Conservation (phyloP, 2,888 invertebrate species). For the Netelia virgata region DNA sequence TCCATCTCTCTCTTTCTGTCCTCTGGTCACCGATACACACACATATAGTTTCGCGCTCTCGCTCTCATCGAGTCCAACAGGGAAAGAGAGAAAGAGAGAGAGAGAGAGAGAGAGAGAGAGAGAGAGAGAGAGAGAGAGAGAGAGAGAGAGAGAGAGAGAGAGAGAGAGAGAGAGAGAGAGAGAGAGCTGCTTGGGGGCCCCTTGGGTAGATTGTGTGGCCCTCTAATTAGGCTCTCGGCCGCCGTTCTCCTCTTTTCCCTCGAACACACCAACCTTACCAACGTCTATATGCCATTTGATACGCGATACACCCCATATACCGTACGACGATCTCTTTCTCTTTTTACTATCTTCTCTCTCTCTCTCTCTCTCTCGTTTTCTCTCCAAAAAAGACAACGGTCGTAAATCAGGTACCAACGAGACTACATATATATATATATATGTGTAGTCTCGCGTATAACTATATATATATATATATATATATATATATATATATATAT, state of each 20-base stretch:
- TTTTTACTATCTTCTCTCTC: conserved; percentile 19
- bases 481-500: conserved; percentile 25
- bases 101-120: background rate
- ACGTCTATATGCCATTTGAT: conserved; percentile 76
- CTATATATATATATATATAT: conserved; percentile 54
- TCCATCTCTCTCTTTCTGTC: background rate
- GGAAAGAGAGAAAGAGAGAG: conserved; percentile 3
- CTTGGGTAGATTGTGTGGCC: conserved; percentile 71
- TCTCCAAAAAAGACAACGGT: conserved; percentile 69
- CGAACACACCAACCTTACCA: conserved; percentile 66
- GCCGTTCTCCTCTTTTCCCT: conserved; percentile 72
- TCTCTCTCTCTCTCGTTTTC: conserved; percentile 36
- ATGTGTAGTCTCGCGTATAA: no score
- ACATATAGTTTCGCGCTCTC: conserved; percentile 49
- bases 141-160: background rate
- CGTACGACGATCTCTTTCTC: conserved; percentile 66
- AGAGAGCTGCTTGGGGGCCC: conserved; percentile 44
- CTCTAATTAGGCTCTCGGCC: conserved; percentile 80
- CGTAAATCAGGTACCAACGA: conserved; percentile 81
- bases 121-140: no score
- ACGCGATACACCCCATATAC: conserved; percentile 74
- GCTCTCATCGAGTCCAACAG: conserved; percentile 43
- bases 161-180: conserved; percentile 8
- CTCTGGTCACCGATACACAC: conserved; percentile 26
- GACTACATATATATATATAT: conserved; percentile 66